Conservation (phyloP, 2,888 invertebrate genomes). For the Sesamia inferens region DNA sequence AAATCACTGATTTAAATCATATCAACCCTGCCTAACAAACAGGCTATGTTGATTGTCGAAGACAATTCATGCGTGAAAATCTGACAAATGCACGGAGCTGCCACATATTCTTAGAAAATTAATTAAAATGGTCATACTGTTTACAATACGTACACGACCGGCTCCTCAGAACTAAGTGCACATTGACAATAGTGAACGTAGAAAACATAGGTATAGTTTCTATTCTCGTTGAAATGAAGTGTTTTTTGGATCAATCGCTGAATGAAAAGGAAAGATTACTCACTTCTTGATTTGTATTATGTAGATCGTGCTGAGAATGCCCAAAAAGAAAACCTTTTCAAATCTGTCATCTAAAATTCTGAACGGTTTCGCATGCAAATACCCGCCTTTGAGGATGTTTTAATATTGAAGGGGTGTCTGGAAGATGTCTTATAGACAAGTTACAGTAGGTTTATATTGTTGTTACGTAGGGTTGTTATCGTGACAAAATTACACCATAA, state of each 20-base stretch:
- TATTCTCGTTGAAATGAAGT: not conserved
- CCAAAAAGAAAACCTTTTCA: constrained; percentile 36
- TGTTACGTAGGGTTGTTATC: constrained; percentile 16
- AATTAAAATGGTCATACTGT: constrained; percentile 22
- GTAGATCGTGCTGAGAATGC: constrained; percentile 7
- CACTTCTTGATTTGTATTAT: constrained; percentile 20
- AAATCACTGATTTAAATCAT: no score
- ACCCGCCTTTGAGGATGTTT: constrained; percentile 29
- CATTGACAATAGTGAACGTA: not conserved
- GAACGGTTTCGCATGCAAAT: constrained; percentile 31
- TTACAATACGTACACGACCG: constrained; percentile 10
- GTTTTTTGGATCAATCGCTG: not conserved
- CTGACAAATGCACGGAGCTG: constrained; percentile 24
- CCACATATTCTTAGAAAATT: constrained; percentile 37
- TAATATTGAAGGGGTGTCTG: constrained; percentile 44
- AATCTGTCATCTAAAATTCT: constrained; percentile 37
- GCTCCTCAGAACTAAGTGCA: not conserved
- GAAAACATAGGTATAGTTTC: constrained; percentile 2
- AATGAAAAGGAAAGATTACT: constrained; percentile 2
- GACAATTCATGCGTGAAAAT: constrained; percentile 51
- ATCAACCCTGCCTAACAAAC: no score
- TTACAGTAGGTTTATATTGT: constrained; percentile 16
- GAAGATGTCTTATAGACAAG: constrained; percentile 8
- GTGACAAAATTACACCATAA: not conserved
- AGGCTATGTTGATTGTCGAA: constrained; percentile 28